A percentile compares a stretch with the other conserved stretches of the same genome.
phyloP scores from a whole-genome alignment of 2,797 vertebrate species.

The Saxicola maurus region DNA sequence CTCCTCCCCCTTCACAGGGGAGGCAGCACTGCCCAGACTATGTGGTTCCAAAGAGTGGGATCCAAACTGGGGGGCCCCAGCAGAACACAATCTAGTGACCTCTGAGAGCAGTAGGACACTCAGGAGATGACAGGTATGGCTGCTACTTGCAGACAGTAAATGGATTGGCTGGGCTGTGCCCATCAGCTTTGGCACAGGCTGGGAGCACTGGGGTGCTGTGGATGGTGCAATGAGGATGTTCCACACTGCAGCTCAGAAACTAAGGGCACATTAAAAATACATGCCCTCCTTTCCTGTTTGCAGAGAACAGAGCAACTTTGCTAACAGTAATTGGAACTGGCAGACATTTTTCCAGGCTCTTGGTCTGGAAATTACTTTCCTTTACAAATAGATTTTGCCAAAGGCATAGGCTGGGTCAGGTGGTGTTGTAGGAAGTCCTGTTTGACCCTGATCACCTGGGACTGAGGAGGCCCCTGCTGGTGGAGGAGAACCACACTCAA shows the following conservation, averaged over 20 bases:
- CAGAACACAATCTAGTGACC: background rate
- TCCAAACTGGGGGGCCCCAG: background rate
- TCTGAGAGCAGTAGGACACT: background rate
- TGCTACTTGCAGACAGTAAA: background rate
- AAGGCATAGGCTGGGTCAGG: background rate
- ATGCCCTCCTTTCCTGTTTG: background rate
- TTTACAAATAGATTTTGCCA: background rate
- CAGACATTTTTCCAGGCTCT: background rate
- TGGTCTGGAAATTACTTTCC: background rate
- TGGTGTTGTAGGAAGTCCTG: background rate
- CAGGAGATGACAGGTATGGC: background rate
- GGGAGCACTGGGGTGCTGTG: fast-evolving
- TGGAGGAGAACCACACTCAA: background rate
- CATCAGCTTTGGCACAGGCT: background rate
- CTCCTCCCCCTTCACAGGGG: background rate
- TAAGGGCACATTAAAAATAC: background rate
- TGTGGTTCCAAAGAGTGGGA: fast-evolving
- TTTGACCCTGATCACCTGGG: fast-evolving
- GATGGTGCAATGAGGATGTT: background rate
- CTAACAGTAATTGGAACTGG: background rate
- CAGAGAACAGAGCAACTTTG: background rate
- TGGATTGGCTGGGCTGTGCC: background rate
- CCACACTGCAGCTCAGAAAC: background rate
- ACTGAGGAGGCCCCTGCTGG: fast-evolving
- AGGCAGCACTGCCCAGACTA: background rate